Conservation (phyloP, 2,888 invertebrate species). For the Endomychus coccineus region DNA sequence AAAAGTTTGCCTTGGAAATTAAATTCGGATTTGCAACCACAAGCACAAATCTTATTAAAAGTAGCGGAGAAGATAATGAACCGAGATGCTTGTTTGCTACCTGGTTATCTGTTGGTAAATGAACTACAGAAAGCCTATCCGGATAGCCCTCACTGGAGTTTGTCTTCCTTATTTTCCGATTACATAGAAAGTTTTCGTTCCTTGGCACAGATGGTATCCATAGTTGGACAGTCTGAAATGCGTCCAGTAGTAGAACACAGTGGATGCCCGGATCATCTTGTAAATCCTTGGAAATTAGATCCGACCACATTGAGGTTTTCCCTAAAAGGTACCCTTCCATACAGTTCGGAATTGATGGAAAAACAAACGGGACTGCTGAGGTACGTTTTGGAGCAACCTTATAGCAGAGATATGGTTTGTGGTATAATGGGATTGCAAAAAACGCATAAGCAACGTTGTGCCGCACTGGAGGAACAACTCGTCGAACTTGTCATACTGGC, state of each 20-base stretch:
- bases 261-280: constrained; percentile 80
- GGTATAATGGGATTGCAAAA: constrained; percentile 91
- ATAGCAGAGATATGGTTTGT: constrained; percentile 93
- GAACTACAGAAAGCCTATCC: constrained; percentile 87
- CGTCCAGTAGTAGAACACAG: constrained; percentile 91
- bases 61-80: constrained; percentile 87
- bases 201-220: constrained; percentile 93
- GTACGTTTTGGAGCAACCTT: constrained; percentile 90
- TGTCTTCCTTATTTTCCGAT: constrained; percentile 76
- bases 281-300: constrained; percentile 91
- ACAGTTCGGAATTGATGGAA: constrained; percentile 77
- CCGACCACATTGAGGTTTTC: constrained; percentile 66
- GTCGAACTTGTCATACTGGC: constrained; percentile 86
- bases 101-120: constrained; percentile 91
- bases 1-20: constrained; percentile 70
- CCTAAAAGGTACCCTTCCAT: constrained; percentile 74
- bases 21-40: constrained; percentile 73
- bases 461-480: constrained; percentile 85
- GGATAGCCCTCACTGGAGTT: constrained; percentile 90
- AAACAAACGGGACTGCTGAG: constrained; percentile 82
- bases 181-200: constrained; percentile 90
- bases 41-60: constrained; percentile 71
- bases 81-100: constrained; percentile 82
- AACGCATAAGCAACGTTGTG: constrained; percentile 64
- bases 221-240: constrained; percentile 84